Evolutionary conservation across 2,113 vertebrate genomes (phyloP).

Genomic region (Poicephalus gulielmi): DNA sequence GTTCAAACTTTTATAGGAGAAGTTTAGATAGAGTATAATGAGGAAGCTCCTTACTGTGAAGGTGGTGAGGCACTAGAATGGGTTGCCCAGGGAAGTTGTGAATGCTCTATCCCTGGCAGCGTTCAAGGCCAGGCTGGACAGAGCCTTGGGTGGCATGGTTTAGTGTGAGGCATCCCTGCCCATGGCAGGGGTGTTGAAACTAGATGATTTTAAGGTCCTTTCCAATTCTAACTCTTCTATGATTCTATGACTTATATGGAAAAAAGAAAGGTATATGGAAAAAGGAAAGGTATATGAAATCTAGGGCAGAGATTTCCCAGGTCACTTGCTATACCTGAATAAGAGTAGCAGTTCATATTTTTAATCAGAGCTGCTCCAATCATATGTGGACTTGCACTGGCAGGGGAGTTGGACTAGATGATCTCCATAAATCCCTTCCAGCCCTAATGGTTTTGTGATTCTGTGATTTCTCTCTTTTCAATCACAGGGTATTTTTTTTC

Average conservation of each 20-base stretch:
- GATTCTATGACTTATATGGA: background rate
- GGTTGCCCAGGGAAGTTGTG: too few relatives aligned
- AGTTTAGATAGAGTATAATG: too few relatives aligned
- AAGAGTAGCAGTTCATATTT: background rate
- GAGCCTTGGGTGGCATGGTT: too few relatives aligned
- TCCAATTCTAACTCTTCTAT: background rate
- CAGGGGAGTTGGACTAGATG: background rate
- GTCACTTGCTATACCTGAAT: background rate
- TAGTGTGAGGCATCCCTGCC: too few relatives aligned
- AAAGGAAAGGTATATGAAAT: background rate
- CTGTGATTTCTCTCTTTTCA: background rate
- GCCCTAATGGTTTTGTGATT: background rate
- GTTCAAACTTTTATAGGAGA: too few relatives aligned
- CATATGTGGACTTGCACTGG: background rate
- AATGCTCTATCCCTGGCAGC: too few relatives aligned
- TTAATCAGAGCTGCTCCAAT: background rate
- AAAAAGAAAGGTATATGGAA: background rate
- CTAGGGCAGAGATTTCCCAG: background rate
- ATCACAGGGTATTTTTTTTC: background rate
- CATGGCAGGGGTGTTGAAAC: background rate
- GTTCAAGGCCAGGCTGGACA: too few relatives aligned
- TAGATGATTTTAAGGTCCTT: background rate
- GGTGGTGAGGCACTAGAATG: too few relatives aligned
- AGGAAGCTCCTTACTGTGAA: too few relatives aligned
- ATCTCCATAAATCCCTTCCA: background rate